Conservation (phyloP, 2,797 vertebrate genomes). For the Megaceryle alcyon region DNA sequence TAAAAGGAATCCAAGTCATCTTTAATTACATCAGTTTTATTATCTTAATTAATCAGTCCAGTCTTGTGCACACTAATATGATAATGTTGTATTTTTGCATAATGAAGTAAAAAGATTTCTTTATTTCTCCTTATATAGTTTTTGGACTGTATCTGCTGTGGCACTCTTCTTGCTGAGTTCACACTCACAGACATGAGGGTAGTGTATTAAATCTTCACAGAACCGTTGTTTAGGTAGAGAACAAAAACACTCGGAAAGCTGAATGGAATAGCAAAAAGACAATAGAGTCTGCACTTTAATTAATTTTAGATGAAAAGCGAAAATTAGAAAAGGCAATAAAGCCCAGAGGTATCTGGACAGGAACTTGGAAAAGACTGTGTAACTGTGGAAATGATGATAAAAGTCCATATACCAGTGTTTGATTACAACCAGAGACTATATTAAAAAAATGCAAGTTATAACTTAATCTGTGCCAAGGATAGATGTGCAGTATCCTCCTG, state of each 20-base stretch:
- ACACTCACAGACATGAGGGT: background rate
- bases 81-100: background rate
- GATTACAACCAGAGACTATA: constrained; percentile 8
- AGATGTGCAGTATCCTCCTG: background rate
- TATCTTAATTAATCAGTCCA: constrained; percentile 56
- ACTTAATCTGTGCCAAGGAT: constrained; percentile 7
- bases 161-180: background rate
- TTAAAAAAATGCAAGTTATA: background rate
- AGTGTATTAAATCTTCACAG: background rate
- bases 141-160: background rate
- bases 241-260: background rate
- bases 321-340: constrained; percentile 27
- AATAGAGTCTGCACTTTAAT: constrained; percentile 12
- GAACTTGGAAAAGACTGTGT: background rate
- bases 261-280: constrained; percentile 28
- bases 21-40: constrained; percentile 59
- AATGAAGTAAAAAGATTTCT: background rate
- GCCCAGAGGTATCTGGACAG: constrained; percentile 11
- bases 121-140: background rate
- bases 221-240: background rate
- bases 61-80: background rate
- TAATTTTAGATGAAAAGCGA: constrained; percentile 50
- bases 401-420: background rate
- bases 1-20: constrained; percentile 36
- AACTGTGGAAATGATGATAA: background rate